Percentiles rank a stretch among this genome's conserved stretches.
These are phyloP conservation scores for Pseudopipra pipra DNA, from an alignment of 2,113 vertebrate genomes.

Conservation along the genomic window DNA sequence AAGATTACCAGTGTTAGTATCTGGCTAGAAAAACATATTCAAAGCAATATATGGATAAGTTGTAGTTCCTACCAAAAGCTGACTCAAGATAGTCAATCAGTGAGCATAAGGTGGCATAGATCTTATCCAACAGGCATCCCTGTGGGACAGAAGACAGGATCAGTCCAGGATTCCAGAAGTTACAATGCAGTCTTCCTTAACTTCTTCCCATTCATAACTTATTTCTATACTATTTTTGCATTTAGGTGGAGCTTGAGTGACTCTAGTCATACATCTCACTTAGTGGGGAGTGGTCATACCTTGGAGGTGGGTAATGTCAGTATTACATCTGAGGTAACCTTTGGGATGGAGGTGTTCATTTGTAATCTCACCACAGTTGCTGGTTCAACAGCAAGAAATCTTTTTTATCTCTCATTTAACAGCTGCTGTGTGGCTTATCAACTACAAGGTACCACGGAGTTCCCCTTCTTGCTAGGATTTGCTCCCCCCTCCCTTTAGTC, in stretches of 20 bases:
- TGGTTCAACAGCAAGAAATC: not conserved
- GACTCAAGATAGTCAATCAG: not conserved
- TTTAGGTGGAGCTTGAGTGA: no score
- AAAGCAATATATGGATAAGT: not conserved
- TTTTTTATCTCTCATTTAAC: not conserved
- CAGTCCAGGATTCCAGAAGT: no score
- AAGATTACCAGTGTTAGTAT: not conserved
- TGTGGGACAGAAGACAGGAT: not conserved
- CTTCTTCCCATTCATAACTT: not conserved
- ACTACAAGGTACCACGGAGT: not conserved
- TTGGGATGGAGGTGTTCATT: not conserved
- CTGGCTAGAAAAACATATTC: not conserved
- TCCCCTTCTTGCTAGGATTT: not conserved
- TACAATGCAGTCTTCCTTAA: not conserved
- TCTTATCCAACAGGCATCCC: not conserved
- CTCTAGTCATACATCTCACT: no score
- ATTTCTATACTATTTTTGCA: not conserved
- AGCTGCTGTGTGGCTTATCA: not conserved
- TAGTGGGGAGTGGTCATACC: not conserved
- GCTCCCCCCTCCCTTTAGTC: not conserved
- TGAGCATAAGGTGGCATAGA: accelerated
- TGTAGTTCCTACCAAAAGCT: not conserved
- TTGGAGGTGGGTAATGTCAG: no score
- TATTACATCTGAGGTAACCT: not conserved
- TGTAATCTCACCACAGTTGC: not conserved